Percentiles rank a stretch among this genome's conserved stretches.
These are phyloP conservation scores for Ophion costatus DNA, from an alignment of 2,888 invertebrate genomes.

Conservation along the genomic window DNA sequence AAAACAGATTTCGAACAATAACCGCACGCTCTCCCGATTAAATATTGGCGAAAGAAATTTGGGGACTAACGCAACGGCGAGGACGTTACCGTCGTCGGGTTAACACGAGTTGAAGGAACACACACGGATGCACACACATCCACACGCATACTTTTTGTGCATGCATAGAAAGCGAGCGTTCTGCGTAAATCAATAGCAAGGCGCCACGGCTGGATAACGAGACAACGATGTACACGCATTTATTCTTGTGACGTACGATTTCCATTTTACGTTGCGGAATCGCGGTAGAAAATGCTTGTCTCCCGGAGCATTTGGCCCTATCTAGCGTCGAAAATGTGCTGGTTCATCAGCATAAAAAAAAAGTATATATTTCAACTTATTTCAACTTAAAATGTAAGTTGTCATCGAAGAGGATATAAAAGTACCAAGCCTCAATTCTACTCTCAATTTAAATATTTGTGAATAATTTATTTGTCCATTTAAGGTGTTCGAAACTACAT, in stretches of 20 bases:
- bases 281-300: too few species aligned
- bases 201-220: conserved; percentile 43
- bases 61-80: conserved; percentile 6
- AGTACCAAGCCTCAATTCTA: too few species aligned
- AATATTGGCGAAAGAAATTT: not conserved
- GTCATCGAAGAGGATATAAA: too few species aligned
- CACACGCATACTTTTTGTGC: conserved; percentile 64
- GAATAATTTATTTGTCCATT: not conserved
- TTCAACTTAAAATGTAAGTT: too few species aligned
- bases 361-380: too few species aligned
- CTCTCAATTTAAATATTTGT: too few species aligned
- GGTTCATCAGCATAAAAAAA: too few species aligned
- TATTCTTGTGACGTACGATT: conserved; percentile 41
- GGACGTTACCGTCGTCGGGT: conserved; percentile 50
- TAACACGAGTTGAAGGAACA: conserved; percentile 79
- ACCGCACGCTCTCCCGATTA: not conserved
- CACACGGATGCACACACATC: conserved; percentile 73
- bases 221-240: conserved; percentile 24
- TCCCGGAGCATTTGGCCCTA: too few species aligned
- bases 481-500: not conserved
- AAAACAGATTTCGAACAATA: not conserved
- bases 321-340: too few species aligned
- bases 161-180: conserved; percentile 74
- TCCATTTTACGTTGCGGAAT: conserved; percentile 13
- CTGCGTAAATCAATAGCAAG: conserved; percentile 77